Evolutionary conservation across 2,797 vertebrate species (phyloP).

Genomic region (Scyliorhinus canicula): DNA sequence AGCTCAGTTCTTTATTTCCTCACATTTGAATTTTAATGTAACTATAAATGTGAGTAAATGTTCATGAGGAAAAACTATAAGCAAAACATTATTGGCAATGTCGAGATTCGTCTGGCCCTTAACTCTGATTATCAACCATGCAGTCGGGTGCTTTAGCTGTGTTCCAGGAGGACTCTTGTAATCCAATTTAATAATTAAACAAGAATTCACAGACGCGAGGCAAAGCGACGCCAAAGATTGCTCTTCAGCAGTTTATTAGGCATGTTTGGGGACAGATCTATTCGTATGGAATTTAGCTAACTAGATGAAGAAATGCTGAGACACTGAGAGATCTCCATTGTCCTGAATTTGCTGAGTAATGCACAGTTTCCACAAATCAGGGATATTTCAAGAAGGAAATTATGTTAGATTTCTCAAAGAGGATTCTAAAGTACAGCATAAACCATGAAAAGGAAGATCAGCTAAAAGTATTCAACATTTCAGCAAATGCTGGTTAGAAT

Average conservation of each 20-base stretch:
- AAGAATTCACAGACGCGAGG: background rate
- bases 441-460: background rate
- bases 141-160: background rate
- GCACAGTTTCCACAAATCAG: background rate
- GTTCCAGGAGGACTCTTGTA: background rate
- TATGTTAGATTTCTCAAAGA: background rate
- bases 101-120: background rate
- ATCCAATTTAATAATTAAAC: background rate
- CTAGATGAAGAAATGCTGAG: background rate
- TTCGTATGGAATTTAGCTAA: background rate
- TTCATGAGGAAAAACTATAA: background rate
- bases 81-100: background rate
- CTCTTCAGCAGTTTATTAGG: background rate
- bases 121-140: background rate
- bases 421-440: background rate
- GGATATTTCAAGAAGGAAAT: background rate
- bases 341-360: background rate
- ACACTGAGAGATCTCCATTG: background rate
- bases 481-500: background rate
- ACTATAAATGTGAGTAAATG: background rate
- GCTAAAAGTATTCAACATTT: background rate
- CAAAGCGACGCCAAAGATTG: background rate
- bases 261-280: background rate
- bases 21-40: background rate
- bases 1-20: background rate